phyloP scores from a whole-genome alignment of 2,888 invertebrate genomes.

The Listrodromus nycthemerus region DNA sequence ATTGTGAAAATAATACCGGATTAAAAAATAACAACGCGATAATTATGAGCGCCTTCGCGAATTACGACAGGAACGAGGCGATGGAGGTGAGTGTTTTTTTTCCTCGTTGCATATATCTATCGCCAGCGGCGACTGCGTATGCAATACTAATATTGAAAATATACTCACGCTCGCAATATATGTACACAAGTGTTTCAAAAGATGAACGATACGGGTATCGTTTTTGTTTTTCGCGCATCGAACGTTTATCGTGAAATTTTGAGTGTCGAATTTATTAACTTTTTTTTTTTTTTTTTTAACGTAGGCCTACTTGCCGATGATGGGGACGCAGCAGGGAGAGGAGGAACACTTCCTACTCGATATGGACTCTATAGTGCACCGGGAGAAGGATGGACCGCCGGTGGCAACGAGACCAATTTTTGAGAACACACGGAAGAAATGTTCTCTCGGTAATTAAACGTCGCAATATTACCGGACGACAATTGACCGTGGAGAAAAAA shows the following conservation, averaged over 20 bases:
- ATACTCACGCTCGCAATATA: background rate
- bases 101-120: constrained; percentile 58
- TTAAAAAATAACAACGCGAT: background rate
- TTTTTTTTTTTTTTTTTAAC: constrained; percentile 59
- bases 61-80: constrained; percentile 73
- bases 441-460: constrained; percentile 69
- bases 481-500: too few relatives aligned
- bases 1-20: background rate
- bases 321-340: constrained; percentile 69
- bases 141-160: background rate
- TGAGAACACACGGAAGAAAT: constrained; percentile 77
- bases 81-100: constrained; percentile 74
- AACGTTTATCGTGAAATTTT: background rate
- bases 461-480: background rate
- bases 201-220: background rate
- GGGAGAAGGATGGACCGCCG: constrained; percentile 70
- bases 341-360: constrained; percentile 79
- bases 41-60: constrained; percentile 74
- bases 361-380: constrained; percentile 78
- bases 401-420: constrained; percentile 65
- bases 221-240: background rate
- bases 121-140: background rate
- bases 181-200: constrained; percentile 2
- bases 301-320: constrained; percentile 74
- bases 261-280: background rate